Base-by-base conservation (phyloP, 2,888 invertebrate species). In the Tuta absoluta region DNA sequence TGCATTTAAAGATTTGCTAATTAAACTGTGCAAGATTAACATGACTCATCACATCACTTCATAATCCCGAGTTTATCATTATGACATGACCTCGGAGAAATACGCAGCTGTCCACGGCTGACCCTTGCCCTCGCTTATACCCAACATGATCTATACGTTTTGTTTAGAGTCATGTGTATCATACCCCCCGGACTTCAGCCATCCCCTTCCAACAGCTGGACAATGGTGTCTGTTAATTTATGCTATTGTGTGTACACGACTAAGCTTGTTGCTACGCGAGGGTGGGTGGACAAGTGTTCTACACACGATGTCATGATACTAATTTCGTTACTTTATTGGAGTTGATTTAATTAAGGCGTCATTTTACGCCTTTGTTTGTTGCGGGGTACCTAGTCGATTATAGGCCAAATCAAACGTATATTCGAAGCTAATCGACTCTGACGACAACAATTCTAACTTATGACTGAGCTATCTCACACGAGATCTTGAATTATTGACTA, bases 201-300 rank as follows among this genome's bases (percentile, higher is more conserved):
- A 17, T 24, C 17, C 33, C 56, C 56, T 12, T 33, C 28, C 7
- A n/a, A n/a, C 24, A 17, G 17, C 56, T 33, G 56, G 56, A 56
- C 56, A 56, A 33, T 56, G n/a, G 56, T 33, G 33, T 33, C 33
- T 56, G 53, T 33, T 56, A 56, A 56, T 56, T 28, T 56, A 33
- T 56, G 33, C 56, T 56, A 56, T 56, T 56, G 56, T 56, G 24
- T 17, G 8, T n/a, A 33, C 17, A 7, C 14, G 28, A 17, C 45
- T 41, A 12, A 12, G 11, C 8, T 1, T n/a, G 28, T 8, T 14
- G n/a, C 24, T 33, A 24, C 8, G 56, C 14, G 56, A 33, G 56
- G 28, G 56, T 28, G 53, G 24, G 28, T 12, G 21, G 17, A 53
- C 53, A 53, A 53, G 53, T 53, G 53, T 28, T 53, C 24, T n/a